These are phyloP conservation scores for Campylomormyrus tamandua DNA, from an alignment of 2,113 vertebrate species.

Conservation along the genomic window DNA sequence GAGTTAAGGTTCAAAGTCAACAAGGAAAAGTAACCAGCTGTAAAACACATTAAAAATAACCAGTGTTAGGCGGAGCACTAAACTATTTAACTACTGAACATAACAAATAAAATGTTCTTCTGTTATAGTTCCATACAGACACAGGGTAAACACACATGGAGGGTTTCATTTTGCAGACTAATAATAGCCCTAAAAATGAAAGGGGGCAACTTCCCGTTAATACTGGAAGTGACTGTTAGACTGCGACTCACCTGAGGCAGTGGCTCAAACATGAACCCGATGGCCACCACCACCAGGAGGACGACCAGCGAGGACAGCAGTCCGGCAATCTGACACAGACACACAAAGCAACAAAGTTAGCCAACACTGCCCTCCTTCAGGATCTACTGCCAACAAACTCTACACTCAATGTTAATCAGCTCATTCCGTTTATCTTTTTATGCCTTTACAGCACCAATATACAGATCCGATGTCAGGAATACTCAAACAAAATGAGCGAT, in stretches of 20 bases:
- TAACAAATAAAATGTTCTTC: not conserved
- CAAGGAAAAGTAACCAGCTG: not conserved
- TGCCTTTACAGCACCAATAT: slow-evolving; percentile 27
- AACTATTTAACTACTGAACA: not conserved
- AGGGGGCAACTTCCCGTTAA: not conserved
- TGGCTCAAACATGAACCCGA: slow-evolving; percentile 86
- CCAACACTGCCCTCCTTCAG: not conserved
- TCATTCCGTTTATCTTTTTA: slow-evolving; percentile 14
- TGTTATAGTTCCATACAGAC: not conserved
- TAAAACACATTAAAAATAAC: not conserved
- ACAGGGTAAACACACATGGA: not conserved
- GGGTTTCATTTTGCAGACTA: not conserved
- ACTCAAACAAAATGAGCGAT: not conserved
- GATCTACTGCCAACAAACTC: not conserved
- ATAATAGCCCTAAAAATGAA: not conserved
- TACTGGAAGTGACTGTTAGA: too few species aligned
- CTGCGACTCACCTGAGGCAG: slow-evolving; percentile 76
- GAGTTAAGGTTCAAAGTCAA: not conserved
- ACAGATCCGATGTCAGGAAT: not conserved
- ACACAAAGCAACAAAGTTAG: not conserved
- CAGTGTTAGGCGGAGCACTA: not conserved
- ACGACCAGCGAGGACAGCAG: slow-evolving; percentile 79
- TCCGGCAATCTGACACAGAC: slow-evolving; percentile 73
- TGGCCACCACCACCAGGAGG: slow-evolving; percentile 84
- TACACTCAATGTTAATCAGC: not conserved